phyloP scores from a whole-genome alignment of 2,888 invertebrate species.

The Crossocerus cetratus region DNA sequence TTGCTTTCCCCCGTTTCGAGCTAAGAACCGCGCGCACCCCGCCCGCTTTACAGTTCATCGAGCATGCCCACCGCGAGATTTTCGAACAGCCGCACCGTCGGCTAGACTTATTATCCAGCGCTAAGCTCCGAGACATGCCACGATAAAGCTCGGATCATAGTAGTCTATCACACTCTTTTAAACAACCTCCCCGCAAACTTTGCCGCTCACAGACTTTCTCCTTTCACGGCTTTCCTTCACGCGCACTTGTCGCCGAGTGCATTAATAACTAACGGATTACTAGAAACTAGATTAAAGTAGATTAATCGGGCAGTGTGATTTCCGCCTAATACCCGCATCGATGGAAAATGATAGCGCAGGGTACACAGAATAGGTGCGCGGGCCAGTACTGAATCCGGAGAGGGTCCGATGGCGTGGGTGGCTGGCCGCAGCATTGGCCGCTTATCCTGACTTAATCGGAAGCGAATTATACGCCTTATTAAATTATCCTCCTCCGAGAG shows the following conservation, averaged over 20 bases:
- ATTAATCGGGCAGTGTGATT: not conserved
- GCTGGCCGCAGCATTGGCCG: slow-evolving; percentile 20
- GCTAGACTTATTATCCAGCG: not conserved
- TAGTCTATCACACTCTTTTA: not conserved
- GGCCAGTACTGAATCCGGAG: slow-evolving; percentile 7
- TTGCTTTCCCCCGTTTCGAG: slow-evolving; percentile 6
- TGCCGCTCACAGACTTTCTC: too few species aligned
- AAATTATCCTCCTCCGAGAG: slow-evolving; percentile 25
- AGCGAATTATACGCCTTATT: slow-evolving; percentile 42
- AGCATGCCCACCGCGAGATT: not conserved
- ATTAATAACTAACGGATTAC: too few species aligned
- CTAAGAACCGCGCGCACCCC: not conserved
- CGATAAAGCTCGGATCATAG: not conserved
- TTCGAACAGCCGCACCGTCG: slow-evolving; percentile 14
- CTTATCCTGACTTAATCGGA: slow-evolving; percentile 42
- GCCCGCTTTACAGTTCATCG: slow-evolving; percentile 6
- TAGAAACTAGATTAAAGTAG: too few species aligned
- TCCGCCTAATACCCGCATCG: not conserved
- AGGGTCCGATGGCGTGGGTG: slow-evolving; percentile 44
- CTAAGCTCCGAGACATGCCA: not conserved
- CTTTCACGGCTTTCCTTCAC: too few species aligned
- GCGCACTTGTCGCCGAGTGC: too few species aligned
- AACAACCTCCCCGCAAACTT: too few species aligned
- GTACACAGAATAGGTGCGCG: too few species aligned
- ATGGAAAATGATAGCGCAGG: not conserved